Evolutionary conservation across 2,797 vertebrate species (phyloP), one percentile per base, ranked within the genome.

Genomic region (Knipowitschia caucasica): DNA sequence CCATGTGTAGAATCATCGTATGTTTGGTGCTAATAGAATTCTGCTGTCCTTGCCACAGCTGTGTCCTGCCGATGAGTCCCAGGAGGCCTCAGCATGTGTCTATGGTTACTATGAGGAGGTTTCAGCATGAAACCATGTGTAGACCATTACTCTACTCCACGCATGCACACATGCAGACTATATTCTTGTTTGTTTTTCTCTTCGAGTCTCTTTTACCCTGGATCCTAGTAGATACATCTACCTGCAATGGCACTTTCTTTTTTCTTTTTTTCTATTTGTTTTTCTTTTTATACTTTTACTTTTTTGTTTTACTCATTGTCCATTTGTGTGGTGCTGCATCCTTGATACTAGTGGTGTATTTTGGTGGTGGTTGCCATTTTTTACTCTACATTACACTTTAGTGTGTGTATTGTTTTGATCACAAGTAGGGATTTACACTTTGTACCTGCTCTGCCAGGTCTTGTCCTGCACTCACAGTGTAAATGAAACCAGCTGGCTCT

Each of bases 31-130:
- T 91, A 91, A 90, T 89, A 88, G 82, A 91, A 86, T 89, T 87
- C 85, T 87, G 84, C 87, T 90, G 89, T 84, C 86, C 87, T 75
- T 83, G 81, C 72, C 89, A 90, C 89, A 90, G 89, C 89, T 91
- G 89, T 87, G 84, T 83, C 73, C 77, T 83, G 81, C 86, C 90
- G 89, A 90, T 90, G 87, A 90, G 86, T 89, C 89, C 87, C 88
- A 82, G 84, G 82, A 85, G 87, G 81, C 77, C 76, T 64, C 77
- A 72, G 82, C 89, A 89, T 91, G 86, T 91, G 89, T 85, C 86
- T 88, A 88, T 90, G 78, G 87, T 90, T 91, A 91, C 88, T 84
- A 80, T 86, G 83, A 86, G 83, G 82, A 89, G 83, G 79, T 86
- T 88, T 69, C 77, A 85, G 81, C 79, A 84, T 86, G 81, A 86